Evolutionary conservation across 92 coral and sea anemone species (phyloP), one percentile per base, ranked within the genome.

Genomic region (Zoanthus gigantus): DNA sequence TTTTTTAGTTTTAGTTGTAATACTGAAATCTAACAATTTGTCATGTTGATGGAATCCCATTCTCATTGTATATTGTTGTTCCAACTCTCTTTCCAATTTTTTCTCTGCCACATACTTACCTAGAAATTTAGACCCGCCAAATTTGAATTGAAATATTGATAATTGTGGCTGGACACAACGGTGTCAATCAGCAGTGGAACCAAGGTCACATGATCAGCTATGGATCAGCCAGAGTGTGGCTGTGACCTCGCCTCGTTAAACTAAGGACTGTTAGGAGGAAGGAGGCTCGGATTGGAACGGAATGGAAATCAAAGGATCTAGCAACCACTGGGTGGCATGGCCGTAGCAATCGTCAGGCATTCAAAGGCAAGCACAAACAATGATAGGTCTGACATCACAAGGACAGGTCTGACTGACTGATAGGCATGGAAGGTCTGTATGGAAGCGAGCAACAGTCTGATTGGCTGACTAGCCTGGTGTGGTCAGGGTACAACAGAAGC

Each of bases 381-480:
- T 81, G 85, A 52, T 50, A 76, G 82, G 82, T 57, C 82, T 76
- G 82, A 81, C 85, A 67, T 81, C 85, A 46, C 61, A 66, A 67
- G 74, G 74, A 48, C 74, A 65, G 85, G 85, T 81, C 75, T 81
- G 56, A 50, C 56, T 50, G 56, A 50, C 56, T 50, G 85, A 81
- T 47, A 81, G 85, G 85, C 85, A 81, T 66, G 85, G 85, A 47
- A 54, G 85, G 85, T 80, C 85, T 80, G 85, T 80, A 46, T 65
- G 74, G 85, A 80, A 80, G 73, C 90, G 71, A 83, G 87, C 88
- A 91, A 67, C 90, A 78, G 93, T 58, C 65, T 72, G 92, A 88
- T 89, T 90, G 93, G 87, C 87, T 90, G 90, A 76, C 78, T 88
- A 92, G 97, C 90, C 95, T 88, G 86, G 67, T 92, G 96, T 94